phyloP scores from a whole-genome alignment of 2,888 invertebrate genomes.

The Helicoverpa assulta region DNA sequence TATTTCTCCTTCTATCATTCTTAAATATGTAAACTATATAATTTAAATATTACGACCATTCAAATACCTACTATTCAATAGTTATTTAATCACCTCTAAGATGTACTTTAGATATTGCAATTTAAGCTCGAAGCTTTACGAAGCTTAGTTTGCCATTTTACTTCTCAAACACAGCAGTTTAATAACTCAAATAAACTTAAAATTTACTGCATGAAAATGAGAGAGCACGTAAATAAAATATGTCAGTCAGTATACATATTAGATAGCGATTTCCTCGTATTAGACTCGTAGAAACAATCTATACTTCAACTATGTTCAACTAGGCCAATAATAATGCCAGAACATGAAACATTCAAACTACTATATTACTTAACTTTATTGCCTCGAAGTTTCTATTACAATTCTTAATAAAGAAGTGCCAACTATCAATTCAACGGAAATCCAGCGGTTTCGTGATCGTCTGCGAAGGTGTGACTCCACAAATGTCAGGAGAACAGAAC shows the following conservation, averaged over 20 bases:
- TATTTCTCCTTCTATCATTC: no score
- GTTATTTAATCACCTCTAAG: no score
- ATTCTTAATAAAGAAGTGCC: conserved; percentile 29
- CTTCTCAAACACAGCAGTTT: no score
- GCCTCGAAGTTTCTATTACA: conserved; percentile 16
- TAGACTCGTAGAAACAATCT: conserved; percentile 19
- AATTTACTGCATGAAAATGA: no score
- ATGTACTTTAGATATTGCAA: no score
- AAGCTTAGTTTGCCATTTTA: no score
- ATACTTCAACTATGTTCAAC: conserved; percentile 32
- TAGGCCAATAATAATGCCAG: conserved; percentile 24
- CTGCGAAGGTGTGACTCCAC: conserved; percentile 59
- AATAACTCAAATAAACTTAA: no score
- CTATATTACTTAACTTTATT: conserved; percentile 17
- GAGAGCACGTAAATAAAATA: no score
- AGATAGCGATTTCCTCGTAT: conserved; percentile 12
- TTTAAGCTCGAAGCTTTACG: no score
- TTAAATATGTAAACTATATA: no score
- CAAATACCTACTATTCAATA: no score
- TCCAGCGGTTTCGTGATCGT: conserved; percentile 45
- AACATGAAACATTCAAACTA: conserved; percentile 25
- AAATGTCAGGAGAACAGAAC: conserved; percentile 66
- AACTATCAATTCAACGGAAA: conserved; percentile 36
- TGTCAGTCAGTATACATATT: neutral
- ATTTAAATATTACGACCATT: no score